Conservation (phyloP, 2,113 vertebrate species). For the Geothlypis trichas region DNA sequence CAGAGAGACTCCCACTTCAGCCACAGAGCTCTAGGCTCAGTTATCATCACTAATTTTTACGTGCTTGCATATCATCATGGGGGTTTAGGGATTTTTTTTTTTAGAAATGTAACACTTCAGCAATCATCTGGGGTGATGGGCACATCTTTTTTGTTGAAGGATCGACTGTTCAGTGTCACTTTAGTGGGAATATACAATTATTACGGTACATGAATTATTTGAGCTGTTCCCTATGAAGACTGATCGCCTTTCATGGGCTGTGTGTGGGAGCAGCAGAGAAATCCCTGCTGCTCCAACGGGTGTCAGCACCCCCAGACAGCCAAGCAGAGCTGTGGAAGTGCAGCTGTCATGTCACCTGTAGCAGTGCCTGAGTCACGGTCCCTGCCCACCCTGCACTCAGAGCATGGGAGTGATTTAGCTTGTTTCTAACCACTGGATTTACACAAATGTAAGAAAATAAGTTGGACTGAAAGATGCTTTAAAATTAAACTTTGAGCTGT, state of each 20-base stretch:
- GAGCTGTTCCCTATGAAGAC: not conserved
- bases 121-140: not conserved
- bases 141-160: conserved; percentile 36
- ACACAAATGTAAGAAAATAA: not conserved
- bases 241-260: not conserved
- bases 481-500: not conserved
- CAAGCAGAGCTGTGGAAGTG: not conserved
- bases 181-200: conserved; percentile 20
- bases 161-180: not conserved
- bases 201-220: conserved; percentile 35
- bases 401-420: not conserved
- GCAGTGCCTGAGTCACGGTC: not conserved
- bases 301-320: not conserved
- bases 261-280: conserved; percentile 20
- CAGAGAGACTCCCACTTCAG: not conserved
- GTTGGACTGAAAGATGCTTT: not conserved
- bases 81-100: not conserved
- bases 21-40: not conserved
- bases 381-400: not conserved
- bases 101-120: not conserved
- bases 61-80: not conserved
- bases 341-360: not conserved
- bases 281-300: not conserved
- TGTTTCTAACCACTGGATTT: not conserved
- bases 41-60: not conserved